Base-by-base conservation (phyloP, 1,140 invertebrate species). In the Dendroctonus valens region DNA sequence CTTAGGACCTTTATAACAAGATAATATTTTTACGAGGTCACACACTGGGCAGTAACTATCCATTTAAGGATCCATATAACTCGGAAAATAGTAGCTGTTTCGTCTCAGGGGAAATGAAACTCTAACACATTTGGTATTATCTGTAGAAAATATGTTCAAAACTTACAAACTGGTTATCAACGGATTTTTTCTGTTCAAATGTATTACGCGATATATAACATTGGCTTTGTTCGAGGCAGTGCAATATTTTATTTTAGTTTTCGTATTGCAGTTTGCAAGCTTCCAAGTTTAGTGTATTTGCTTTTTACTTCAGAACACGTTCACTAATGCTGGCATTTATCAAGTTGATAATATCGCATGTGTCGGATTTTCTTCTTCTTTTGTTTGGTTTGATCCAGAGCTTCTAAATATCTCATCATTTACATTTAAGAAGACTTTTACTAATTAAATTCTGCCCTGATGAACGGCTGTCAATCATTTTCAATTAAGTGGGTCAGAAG, bases 11-110 rank as follows among this genome's bases (percentile, higher is more conserved):
- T 69, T 69, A 72, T 72, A 73, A 71, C 69, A 66, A 67, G 64
- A 74, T 73, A 73, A 74, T 74, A 70, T 74, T 74, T 74, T 73
- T 71, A 74, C 68, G 70, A 62, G 71, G 66, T 74, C 71, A 69
- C 70, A 73, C 64, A 55, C 66, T 73, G 70, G 70, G 66, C 71
- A 74, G 69, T 74, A 72, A 74, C 71, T 74, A 73, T 73, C 71
- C 68, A 71, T 73, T 74, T 73, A 73, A 73, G 67, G 71, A 73
- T 63, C 70, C 70, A 67, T 61, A 66, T 65, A 67, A 68, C 67
- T 72, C 67, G 64, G 62, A 60, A 73, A 72, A 73, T 72, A 67
- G 66, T 69, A 65, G 59, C 71, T 73, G 73, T 74, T 74, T 70
- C 64, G 66, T 72, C 73, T 72, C 73, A 11, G 57, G 73, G 73